Base-by-base conservation (phyloP, 2,888 invertebrate genomes). In the Pterobdella sp. region DNA sequence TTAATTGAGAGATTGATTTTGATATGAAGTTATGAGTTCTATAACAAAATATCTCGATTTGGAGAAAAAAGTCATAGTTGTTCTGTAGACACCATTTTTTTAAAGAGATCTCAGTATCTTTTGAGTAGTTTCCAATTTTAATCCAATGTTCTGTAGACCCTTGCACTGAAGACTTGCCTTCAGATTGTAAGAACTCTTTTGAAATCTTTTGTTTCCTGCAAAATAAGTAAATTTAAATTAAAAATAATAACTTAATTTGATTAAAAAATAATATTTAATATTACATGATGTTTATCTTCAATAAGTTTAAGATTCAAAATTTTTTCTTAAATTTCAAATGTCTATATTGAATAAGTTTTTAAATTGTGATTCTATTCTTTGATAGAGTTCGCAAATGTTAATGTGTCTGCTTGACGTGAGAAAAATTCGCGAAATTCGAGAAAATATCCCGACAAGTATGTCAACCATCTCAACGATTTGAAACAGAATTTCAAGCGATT, bases 361-460 rank as follows among this genome's bases (percentile, higher is more conserved):
- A 14, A 56, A 56, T 4, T n/a, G 60, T 26, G 3, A 26, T 14
- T 18, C 26, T 14, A 56, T 7, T 22, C 60, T n/a, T 56, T 22
- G 3, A 26, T 56, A 22, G 26, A 56, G 4, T 3, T n/a, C 4
- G n/a, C 60, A 14, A 56, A 56, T 56, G 60, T 56, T 56, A 56
- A 63, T 56, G 56, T 36, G 56, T 35, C 63, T 63, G 35, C 56
- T 71, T 29, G 63, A 52, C 63, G 71, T 49, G 71, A 71, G 65
- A 71, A 63, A 71, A 71, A 71, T 71, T 71, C 63, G 71, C 63
- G 35, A 71, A 71, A 71, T 52, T 52, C 56, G 32, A 34, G 71
- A 71, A 71, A 71, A 71, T 56, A 70, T 70, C 63, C 63, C 31
- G 35, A 34, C 35, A 71, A 52, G 34, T 71, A 71, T 71, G 71